Percentiles rank a stretch among this genome's conserved stretches.
Conservation (phyloP, 2,113 vertebrate species). For the Cyprinus carpio region DNA sequence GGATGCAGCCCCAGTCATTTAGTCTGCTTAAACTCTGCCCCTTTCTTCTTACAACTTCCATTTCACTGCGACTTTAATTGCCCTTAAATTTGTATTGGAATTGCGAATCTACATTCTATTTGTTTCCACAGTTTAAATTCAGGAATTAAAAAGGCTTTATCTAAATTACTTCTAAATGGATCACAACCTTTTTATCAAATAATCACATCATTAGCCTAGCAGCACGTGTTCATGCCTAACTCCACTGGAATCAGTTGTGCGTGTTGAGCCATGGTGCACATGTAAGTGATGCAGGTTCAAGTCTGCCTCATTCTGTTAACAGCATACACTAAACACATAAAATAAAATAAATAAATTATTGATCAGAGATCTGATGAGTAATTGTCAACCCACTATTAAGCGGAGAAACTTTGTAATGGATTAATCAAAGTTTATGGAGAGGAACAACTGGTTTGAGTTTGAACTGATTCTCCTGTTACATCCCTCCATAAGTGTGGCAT, state of each 20-base stretch:
- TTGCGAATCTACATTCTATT: background rate
- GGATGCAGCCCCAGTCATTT: too few relatives aligned
- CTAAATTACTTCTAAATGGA: background rate
- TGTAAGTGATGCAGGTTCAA: too few relatives aligned
- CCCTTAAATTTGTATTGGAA: background rate
- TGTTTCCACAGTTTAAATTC: too few relatives aligned
- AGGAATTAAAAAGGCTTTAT: background rate
- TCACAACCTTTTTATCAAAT: background rate
- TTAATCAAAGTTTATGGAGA: background rate
- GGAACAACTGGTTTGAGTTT: constrained; percentile 17
- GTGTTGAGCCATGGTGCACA: too few relatives aligned
- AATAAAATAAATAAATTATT: too few relatives aligned
- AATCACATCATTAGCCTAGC: background rate
- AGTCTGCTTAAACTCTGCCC: too few relatives aligned
- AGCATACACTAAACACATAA: too few relatives aligned
- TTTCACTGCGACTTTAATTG: background rate
- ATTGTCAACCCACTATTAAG: background rate
- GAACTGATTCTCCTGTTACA: constrained; percentile 28
- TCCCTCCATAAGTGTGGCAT: background rate
- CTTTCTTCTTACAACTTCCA: background rate
- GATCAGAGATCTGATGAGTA: too few relatives aligned
- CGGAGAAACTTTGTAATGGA: background rate
- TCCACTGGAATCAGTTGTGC: background rate
- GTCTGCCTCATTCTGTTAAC: too few relatives aligned
- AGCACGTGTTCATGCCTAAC: background rate